Evolutionary conservation across 2,113 vertebrate species (phyloP).

Genomic region (Cynoglossus semilaevis): DNA sequence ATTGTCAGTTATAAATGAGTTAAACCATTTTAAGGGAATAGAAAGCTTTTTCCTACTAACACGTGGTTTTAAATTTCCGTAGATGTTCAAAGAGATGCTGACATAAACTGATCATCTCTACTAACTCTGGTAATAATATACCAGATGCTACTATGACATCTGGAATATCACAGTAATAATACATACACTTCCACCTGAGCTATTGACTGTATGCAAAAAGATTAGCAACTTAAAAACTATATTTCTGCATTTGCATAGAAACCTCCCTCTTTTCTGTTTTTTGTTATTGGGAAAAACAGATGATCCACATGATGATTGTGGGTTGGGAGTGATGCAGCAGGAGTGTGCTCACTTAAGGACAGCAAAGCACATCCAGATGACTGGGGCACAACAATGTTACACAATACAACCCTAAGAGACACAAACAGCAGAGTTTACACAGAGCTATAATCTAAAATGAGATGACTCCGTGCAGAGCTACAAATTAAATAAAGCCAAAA

Average conservation of each 20-base stretch:
- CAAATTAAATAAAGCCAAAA: conserved; percentile 78
- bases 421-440: conserved; percentile 64
- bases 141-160: conserved; percentile 16
- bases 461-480: conserved; percentile 73
- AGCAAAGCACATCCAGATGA: conserved; percentile 77
- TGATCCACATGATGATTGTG: conserved; percentile 58
- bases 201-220: conserved; percentile 40
- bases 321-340: conserved; percentile 56
- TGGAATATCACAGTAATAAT: conserved; percentile 12
- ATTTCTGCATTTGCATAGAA: conserved; percentile 56
- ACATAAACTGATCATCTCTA: too few relatives aligned
- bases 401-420: conserved; percentile 57
- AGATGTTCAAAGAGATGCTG: too few relatives aligned
- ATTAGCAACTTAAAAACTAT: conserved; percentile 31
- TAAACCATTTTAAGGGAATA: too few relatives aligned
- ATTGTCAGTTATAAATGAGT: too few relatives aligned
- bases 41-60: too few relatives aligned
- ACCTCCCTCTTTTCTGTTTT: conserved; percentile 45
- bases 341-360: conserved; percentile 57
- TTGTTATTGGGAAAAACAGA: conserved; percentile 49
- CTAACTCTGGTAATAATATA: too few relatives aligned
- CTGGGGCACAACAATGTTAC: conserved; percentile 50
- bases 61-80: too few relatives aligned
- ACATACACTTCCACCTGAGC: conserved; percentile 28
- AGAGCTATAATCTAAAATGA: conserved; percentile 72